A percentile compares a stretch with the other conserved stretches of the same genome.
phyloP scores from a whole-genome alignment of 2,888 invertebrate genomes.

The Leptura quadrifasciata region DNA sequence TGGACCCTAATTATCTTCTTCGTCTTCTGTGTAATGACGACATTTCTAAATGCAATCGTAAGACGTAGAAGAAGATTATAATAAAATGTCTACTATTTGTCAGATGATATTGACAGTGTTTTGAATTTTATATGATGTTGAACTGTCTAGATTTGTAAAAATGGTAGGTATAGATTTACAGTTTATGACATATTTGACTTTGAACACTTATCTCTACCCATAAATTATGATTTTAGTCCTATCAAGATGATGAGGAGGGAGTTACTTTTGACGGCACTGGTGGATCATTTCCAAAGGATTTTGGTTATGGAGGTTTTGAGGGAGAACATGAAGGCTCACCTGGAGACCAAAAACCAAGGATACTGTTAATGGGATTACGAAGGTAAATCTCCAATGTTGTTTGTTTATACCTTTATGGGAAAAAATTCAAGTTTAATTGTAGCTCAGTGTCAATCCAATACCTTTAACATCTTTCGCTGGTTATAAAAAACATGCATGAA shows the following conservation, averaged over 20 bases:
- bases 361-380: constrained; percentile 94
- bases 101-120: constrained; percentile 39
- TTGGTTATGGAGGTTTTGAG: constrained; percentile 93
- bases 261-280: constrained; percentile 74
- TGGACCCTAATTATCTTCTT: no score
- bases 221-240: constrained; percentile 59
- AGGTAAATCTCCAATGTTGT: constrained; percentile 76
- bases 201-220: constrained; percentile 8
- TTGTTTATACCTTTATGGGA: no score
- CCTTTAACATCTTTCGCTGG: not conserved
- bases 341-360: constrained; percentile 92
- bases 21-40: not conserved
- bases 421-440: not conserved
- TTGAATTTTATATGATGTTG: constrained; percentile 33
- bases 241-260: constrained; percentile 73
- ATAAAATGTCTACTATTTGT: not conserved
- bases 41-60: not conserved
- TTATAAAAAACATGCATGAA: no score
- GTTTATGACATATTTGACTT: constrained; percentile 1
- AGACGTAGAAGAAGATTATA: not conserved
- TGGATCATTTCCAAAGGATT: constrained; percentile 92
- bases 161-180: constrained; percentile 29
- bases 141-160: constrained; percentile 6
- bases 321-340: constrained; percentile 84
- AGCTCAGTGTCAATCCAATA: not conserved